Base-by-base conservation (phyloP, 2,113 vertebrate species). In the Trematocara stigmaticum region DNA sequence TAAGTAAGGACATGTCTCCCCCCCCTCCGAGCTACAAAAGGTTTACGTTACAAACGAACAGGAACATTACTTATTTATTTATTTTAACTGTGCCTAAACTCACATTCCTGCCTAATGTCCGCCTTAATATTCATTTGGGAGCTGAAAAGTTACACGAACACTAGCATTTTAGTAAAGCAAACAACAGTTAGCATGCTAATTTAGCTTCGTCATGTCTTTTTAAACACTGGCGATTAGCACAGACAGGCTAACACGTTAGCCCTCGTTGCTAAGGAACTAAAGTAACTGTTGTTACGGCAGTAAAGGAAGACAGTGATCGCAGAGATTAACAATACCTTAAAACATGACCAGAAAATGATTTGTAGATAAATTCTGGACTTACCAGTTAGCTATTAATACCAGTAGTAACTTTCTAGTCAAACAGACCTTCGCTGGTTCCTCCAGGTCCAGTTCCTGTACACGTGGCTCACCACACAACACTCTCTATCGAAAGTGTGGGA, bases 371-470 rank as follows among this genome's bases (percentile, higher is more conserved):
- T 87, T 76, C 10, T 2, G 7, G 18, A 6, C 13, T 29, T 6
- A 81, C 29, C 79, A 69, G 81, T n/a, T 47, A 49, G 82, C 88
- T 78, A 61, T 61, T 85, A 29, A n/a, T 42, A 6, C 29, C 51
- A 82, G 69, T 56, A 20, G 6, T 13, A 23, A 76, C 31, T 80
- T 88, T 59, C 80, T 61, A 5, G 8, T 42, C 4, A 13, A 10
- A 85, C 89, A 7, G 74, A 91, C 53, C 82, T 53, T 79, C 74
- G 20, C 34, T 51, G 42, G 18, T 12, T 85, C 61, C 51, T 38
- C 51, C 6, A 13, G 57, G 12, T 84, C 34, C 71, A 83, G 84
- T 90, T 90, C 95, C 95, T 92, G 94, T 91, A 94, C 89, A 96
- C 96, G 95, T 96, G 93, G 93, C 91, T 92, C 31, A 34, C 71